Evolutionary conservation across 2,888 invertebrate genomes (phyloP).

Genomic region (Cephus nigrinus): DNA sequence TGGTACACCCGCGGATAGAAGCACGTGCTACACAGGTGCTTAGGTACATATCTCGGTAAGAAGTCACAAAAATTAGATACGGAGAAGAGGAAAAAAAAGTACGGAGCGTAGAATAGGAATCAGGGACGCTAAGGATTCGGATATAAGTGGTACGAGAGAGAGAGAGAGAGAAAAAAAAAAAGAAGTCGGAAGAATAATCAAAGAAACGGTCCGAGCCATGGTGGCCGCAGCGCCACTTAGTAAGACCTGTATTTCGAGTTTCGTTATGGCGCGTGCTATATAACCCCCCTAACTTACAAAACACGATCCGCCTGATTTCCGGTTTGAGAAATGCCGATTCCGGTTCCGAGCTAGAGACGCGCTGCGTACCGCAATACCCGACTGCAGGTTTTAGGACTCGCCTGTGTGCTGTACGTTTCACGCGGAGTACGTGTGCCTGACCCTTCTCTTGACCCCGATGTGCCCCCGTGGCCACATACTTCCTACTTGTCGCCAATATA

Average conservation of each 20-base stretch:
- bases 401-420: background rate
- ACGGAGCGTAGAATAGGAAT: background rate
- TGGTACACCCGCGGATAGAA: constrained; percentile 9
- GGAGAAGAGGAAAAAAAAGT: background rate
- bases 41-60: background rate
- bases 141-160: background rate
- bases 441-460: constrained; percentile 4
- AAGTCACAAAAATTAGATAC: background rate
- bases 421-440: constrained; percentile 3
- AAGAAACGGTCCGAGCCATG: constrained; percentile 27
- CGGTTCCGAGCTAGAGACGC: constrained; percentile 35
- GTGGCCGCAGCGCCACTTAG: constrained; percentile 31
- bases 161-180: constrained; percentile 10
- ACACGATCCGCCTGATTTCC: constrained; percentile 38
- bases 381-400: constrained; percentile 9
- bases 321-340: constrained; percentile 45
- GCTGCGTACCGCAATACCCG: constrained; percentile 12
- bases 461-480: background rate
- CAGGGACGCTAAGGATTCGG: background rate
- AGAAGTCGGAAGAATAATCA: constrained; percentile 37
- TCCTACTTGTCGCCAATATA: background rate
- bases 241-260: constrained; percentile 54
- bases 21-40: constrained; percentile 24
- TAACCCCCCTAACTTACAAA: background rate
- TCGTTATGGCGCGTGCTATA: constrained; percentile 22